Conservation (phyloP, 2,888 invertebrate species). For the Dilophus febrilis region DNA sequence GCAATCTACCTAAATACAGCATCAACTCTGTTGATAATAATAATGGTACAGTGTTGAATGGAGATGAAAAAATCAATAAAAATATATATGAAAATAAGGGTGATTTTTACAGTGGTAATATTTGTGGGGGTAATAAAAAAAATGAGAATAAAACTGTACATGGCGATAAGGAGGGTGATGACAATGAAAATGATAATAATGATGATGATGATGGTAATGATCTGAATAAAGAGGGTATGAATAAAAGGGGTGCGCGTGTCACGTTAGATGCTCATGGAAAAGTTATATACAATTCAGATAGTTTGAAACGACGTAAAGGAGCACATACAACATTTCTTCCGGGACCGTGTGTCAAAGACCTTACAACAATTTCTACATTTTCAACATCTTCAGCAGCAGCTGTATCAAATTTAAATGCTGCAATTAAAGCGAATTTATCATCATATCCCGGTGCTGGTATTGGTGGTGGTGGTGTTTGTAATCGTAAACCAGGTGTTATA, state of each 20-base stretch:
- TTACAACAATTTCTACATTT: conserved; percentile 16
- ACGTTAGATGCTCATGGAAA: conserved; percentile 73
- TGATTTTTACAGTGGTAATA: no score
- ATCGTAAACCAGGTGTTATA: conserved; percentile 22
- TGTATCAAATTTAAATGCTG: conserved; percentile 29
- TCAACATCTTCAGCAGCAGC: conserved; percentile 20
- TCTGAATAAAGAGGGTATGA: background rate
- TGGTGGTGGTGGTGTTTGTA: conserved; percentile 31
- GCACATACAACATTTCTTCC: conserved; percentile 77
- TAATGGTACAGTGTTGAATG: background rate
- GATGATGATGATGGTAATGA: background rate
- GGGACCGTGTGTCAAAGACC: conserved; percentile 65
- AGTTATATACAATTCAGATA: conserved; percentile 76
- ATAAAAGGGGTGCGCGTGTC: conserved; percentile 47
- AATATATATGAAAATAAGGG: no score
- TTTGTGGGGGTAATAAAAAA: conserved; percentile 1
- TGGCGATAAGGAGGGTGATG: background rate
- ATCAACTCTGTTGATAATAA: background rate
- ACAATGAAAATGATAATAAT: background rate
- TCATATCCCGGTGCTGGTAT: conserved; percentile 41
- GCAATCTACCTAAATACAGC: conserved; percentile 6
- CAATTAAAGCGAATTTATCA: conserved; percentile 21
- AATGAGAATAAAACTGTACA: conserved; percentile 1
- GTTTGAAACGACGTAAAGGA: conserved; percentile 59
- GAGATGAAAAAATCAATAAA: background rate